Evolutionary conservation across 2,797 vertebrate species (phyloP).

Genomic region (Vultur gryphus): DNA sequence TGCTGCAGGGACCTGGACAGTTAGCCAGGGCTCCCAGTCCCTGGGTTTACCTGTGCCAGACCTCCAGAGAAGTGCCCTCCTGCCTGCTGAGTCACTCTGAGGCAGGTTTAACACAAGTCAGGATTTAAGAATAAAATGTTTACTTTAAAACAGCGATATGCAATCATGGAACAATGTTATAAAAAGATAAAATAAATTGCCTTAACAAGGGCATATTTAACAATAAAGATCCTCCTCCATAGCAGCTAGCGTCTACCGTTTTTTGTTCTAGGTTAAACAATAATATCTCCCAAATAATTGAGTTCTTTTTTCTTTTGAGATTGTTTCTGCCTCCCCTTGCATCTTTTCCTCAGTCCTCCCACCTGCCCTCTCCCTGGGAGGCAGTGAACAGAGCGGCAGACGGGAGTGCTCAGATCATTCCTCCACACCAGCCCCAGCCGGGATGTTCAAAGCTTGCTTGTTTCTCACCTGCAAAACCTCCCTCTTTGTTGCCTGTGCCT

Average conservation of each 20-base stretch:
- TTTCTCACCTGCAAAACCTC: background rate
- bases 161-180: background rate
- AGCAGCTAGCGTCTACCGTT: background rate
- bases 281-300: background rate
- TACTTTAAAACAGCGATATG: background rate
- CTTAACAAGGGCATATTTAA: background rate
- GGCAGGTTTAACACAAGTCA: background rate
- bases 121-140: background rate
- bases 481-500: background rate
- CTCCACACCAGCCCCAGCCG: background rate
- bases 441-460: background rate
- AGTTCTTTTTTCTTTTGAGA: background rate
- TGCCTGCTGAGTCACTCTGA: background rate
- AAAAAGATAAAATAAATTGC: background rate
- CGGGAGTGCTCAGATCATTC: background rate
- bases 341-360: background rate
- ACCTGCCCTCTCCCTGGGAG: background rate
- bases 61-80: background rate
- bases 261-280: background rate
- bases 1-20: fast-evolving
- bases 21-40: background rate
- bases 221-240: background rate
- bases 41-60: background rate
- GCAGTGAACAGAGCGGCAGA: background rate
- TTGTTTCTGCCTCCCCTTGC: background rate